Evolutionary conservation across 2,797 vertebrate species (phyloP).

Genomic region (Fistularia commersonii): DNA sequence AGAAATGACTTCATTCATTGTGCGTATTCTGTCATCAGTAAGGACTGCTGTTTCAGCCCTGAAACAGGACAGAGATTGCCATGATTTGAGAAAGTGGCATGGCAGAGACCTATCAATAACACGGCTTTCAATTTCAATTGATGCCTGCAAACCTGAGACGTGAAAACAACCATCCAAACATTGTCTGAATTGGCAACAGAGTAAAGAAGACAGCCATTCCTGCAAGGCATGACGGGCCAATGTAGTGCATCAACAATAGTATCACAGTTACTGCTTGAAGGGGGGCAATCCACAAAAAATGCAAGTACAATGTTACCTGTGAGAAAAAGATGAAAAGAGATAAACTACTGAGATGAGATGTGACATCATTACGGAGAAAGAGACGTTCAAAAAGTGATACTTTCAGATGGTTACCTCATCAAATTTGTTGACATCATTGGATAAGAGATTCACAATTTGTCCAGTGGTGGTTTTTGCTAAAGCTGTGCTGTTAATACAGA

Average conservation of each 20-base stretch:
- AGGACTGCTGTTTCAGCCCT: conserved; percentile 86
- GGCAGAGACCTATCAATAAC: no score
- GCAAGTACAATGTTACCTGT: conserved; percentile 91
- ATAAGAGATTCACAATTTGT: conserved; percentile 94
- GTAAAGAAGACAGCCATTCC: conserved; percentile 87
- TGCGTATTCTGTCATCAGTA: conserved; percentile 88
- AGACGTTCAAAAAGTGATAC: neutral
- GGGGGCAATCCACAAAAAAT: conserved; percentile 91
- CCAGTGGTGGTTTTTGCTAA: conserved; percentile 92
- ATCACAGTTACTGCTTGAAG: conserved; percentile 84
- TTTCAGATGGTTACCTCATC: conserved; percentile 82
- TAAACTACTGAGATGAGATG: neutral
- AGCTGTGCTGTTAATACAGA: conserved; percentile 84
- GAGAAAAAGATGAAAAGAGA: conserved; percentile 17
- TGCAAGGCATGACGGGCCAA: conserved; percentile 89
- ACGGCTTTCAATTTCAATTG: neutral
- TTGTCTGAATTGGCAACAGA: conserved; percentile 83
- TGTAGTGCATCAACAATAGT: conserved; percentile 83
- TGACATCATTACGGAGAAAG: neutral
- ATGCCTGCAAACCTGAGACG: conserved; percentile 72
- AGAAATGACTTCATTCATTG: conserved; percentile 94
- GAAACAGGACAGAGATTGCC: neutral
- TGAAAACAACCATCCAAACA: conserved; percentile 84
- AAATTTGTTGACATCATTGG: conserved; percentile 96
- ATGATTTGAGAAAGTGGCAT: no score